Conservation (phyloP, 2,888 invertebrate species). For the Drosophila ezoana region DNA sequence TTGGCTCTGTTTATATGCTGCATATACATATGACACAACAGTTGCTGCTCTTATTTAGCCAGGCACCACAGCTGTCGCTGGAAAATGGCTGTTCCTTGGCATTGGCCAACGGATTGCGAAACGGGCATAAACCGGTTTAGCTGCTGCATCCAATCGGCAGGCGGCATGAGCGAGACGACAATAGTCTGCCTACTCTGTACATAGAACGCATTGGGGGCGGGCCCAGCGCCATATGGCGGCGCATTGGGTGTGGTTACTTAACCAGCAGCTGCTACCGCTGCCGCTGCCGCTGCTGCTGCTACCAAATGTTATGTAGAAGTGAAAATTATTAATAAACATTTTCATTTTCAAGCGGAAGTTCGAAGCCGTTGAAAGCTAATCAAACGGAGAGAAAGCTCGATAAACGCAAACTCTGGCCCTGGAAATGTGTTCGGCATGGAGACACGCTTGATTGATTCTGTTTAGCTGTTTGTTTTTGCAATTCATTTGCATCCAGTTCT, state of each 20-base stretch:
- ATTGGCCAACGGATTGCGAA: conserved; percentile 56
- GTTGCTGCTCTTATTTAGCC: conserved; percentile 25
- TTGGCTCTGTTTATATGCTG: conserved; percentile 15
- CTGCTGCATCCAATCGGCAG: conserved; percentile 43
- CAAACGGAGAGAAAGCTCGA: conserved; percentile 49
- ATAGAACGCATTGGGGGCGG: conserved; percentile 59
- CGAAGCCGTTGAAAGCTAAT: conserved; percentile 52
- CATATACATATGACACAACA: conserved; percentile 23
- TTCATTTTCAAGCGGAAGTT: conserved; percentile 69
- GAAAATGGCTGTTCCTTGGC: conserved; percentile 50
- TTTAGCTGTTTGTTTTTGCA: conserved; percentile 42
- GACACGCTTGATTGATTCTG: conserved; percentile 70
- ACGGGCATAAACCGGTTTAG: conserved; percentile 54
- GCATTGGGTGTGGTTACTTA: conserved; percentile 64
- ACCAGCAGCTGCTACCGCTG: conserved; percentile 53
- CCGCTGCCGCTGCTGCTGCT: conserved; percentile 22
- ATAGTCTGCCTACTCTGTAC: conserved; percentile 39
- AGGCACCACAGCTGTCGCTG: conserved; percentile 36
- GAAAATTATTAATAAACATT: conserved; percentile 78
- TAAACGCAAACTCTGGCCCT: conserved; percentile 8
- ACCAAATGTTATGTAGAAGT: conserved; percentile 71
- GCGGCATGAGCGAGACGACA: conserved; percentile 56
- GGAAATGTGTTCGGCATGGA: conserved; percentile 31
- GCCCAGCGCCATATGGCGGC: conserved; percentile 35
- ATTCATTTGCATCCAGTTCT: conserved; percentile 57